These are phyloP conservation scores for Propithecus deckenii DNA, from an alignment of 2,797 vertebrate species.

Conservation along the genomic window DNA sequence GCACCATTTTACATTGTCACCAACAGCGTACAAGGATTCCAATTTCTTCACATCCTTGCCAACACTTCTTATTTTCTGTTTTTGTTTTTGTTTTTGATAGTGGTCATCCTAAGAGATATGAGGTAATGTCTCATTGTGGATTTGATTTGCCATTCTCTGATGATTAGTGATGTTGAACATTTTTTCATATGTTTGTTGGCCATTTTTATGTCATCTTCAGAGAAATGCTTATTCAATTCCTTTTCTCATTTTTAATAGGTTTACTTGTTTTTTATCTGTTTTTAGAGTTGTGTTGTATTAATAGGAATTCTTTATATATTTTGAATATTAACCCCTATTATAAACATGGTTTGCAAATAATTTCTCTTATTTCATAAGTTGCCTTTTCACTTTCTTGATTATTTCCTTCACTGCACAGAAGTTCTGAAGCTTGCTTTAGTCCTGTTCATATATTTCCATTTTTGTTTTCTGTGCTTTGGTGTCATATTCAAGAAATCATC, in stretches of 20 bases:
- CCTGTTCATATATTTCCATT: not conserved
- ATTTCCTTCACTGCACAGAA: not conserved
- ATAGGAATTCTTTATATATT: not conserved
- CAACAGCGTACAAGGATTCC: not conserved
- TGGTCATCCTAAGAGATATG: not conserved
- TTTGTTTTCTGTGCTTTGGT: not conserved
- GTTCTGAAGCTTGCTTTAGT: not conserved
- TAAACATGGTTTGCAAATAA: not conserved
- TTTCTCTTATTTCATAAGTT: not conserved
- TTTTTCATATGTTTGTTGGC: not conserved
- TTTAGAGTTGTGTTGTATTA: not conserved
- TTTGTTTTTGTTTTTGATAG: not conserved
- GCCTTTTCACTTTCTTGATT: not conserved
- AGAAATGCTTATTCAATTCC: not conserved
- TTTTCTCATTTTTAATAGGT: not conserved
- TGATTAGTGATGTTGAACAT: not conserved
- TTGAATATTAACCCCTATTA: not conserved
- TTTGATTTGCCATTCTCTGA: not conserved
- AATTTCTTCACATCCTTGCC: not conserved
- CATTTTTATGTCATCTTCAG: not conserved
- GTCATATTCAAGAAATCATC: not conserved
- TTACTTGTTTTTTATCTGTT: not conserved
- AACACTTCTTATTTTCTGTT: not conserved
- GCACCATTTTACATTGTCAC: not conserved
- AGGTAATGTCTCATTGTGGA: not conserved